Evolutionary conservation across 2,113 vertebrate genomes (phyloP).

Genomic region (Equus quagga): DNA sequence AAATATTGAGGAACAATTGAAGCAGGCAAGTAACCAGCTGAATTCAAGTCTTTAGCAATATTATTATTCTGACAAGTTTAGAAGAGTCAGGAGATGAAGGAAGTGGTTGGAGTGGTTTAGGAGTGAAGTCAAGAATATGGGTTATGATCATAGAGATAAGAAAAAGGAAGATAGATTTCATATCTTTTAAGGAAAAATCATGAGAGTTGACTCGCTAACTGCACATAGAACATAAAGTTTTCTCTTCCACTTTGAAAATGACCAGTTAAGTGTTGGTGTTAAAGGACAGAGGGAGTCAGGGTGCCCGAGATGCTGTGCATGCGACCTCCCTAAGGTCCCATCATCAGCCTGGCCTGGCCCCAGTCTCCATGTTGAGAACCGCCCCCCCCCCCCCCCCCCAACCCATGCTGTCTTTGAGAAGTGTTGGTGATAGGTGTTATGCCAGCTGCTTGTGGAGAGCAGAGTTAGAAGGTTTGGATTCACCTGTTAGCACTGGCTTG

Average conservation of each 20-base stretch:
- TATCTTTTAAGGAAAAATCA: background rate
- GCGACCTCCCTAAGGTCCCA: background rate
- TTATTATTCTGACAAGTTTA: background rate
- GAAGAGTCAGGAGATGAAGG: background rate
- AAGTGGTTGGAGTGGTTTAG: background rate
- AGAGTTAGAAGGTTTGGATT: background rate
- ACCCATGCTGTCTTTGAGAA: background rate
- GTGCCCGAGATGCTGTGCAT: background rate
- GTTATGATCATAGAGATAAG: background rate
- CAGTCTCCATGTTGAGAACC: background rate
- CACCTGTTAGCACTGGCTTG: background rate
- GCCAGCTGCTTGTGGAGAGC: background rate
- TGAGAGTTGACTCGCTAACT: background rate
- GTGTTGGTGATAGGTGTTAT: background rate
- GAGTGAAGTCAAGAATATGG: background rate
- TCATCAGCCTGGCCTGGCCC: background rate
- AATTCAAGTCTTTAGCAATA: background rate
- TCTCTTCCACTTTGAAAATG: background rate
- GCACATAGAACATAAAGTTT: background rate
- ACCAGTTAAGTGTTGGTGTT: background rate
- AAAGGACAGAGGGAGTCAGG: background rate
- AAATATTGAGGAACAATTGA: background rate
- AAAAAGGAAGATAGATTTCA: background rate
- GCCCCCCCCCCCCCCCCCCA: background rate
- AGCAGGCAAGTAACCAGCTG: background rate